These are phyloP conservation scores for Orthosia incerta DNA, from an alignment of 2,888 invertebrate species.

Conservation along the genomic window DNA sequence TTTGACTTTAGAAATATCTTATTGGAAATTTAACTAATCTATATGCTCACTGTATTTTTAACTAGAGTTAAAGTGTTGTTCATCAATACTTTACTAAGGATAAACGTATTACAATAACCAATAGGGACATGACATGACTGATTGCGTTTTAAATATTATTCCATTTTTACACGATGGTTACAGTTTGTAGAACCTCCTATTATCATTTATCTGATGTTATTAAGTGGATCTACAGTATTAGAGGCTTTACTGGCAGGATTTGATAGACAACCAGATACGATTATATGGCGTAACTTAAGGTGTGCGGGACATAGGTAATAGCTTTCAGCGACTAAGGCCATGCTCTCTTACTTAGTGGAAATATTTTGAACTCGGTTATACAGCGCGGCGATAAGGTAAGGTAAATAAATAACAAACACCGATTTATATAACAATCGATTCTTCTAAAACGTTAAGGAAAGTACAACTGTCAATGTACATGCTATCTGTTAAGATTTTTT, in stretches of 20 bases:
- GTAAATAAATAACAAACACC: slow-evolving; percentile 1
- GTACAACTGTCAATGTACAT: slow-evolving; percentile 17
- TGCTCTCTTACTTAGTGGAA: too few relatives aligned
- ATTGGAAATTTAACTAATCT: too few relatives aligned
- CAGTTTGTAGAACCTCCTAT: neutral
- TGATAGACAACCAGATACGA: neutral
- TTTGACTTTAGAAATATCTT: neutral
- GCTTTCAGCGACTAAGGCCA: too few relatives aligned
- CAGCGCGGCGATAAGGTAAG: slow-evolving; percentile 12
- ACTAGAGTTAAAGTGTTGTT: too few relatives aligned
- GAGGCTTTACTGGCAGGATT: neutral
- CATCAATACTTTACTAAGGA: neutral
- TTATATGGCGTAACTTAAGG: too few relatives aligned
- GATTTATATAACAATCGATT: slow-evolving; percentile 5
- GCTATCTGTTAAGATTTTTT: neutral
- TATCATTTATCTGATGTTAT: neutral
- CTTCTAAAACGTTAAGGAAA: slow-evolving; percentile 10
- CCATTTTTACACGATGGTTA: neutral
- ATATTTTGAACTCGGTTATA: too few relatives aligned
- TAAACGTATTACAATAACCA: too few relatives aligned
- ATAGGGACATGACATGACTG: neutral
- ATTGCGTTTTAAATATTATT: too few relatives aligned
- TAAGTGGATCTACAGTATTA: neutral
- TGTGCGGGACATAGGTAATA: too few relatives aligned
- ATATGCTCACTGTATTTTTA: too few relatives aligned